Evolutionary conservation across 2,113 vertebrate genomes (phyloP), one percentile per base, ranked within the genome.

Genomic region (Numida meleagris): DNA sequence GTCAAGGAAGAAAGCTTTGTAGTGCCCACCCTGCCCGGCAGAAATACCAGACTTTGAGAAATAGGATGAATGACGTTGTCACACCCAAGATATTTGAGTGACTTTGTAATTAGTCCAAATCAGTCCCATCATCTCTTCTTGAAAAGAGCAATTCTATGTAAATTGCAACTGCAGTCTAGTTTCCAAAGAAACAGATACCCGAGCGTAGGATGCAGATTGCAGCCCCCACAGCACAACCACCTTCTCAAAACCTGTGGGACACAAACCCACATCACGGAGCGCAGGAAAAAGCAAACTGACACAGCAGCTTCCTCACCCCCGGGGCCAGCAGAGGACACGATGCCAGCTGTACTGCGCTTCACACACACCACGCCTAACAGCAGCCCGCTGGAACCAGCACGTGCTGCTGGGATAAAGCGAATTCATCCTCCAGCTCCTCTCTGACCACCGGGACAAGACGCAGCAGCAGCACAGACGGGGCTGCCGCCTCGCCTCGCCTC

Each of bases 111-210:
- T 63, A 81, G 58, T 24, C 36, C 66, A 67, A 71, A 63, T 17
- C 48, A 40, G 62, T 19, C 70, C 43, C 43, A 48, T 27, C 8
- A 29, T 25, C 65, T 50, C 70, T 65, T 87, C 45, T 23, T 16
- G 51, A 53, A 61, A 79, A 38, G 51, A 75, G 31, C 7, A 4
- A 40, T 48, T 89, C 75, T 27, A 42, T 20, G 70, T 19, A 61
- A 68, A 61, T 38, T 78, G 61, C 65, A 67, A 43, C 33, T n/a
- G 43, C 62, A 72, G 13, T 13, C 70, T 72, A 1, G 4, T 88
- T 81, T 74, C 55, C 61, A 83, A 82, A 94, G 91, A 77, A 93
- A 50, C 51, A 86, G 59, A 45, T 2, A 16, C 34, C 78, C 34
- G 13, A 16, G 42, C 43, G 71, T 6, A 45, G 68, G 24, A 34